phyloP scores from a whole-genome alignment of 2,113 vertebrate genomes.

The Tretioscincus oriximinensis region DNA sequence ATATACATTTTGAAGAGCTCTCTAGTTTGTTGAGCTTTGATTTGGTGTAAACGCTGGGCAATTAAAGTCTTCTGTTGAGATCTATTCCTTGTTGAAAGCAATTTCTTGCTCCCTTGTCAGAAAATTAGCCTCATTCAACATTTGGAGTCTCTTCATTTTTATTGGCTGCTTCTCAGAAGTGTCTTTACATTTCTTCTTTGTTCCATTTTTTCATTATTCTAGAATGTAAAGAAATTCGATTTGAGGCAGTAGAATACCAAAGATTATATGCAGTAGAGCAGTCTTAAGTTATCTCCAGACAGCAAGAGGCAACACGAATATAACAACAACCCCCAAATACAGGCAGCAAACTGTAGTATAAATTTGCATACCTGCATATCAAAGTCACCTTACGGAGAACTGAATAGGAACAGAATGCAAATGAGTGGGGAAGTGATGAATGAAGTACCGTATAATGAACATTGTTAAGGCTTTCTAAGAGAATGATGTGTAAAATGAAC shows the following conservation, averaged over 20 bases:
- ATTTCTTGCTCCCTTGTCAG: background rate
- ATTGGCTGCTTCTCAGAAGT: background rate
- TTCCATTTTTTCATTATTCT: background rate
- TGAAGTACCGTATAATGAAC: too few relatives aligned
- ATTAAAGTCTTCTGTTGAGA: background rate
- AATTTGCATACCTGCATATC: too few relatives aligned
- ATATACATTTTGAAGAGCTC: background rate
- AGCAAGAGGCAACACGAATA: background rate
- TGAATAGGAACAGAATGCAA: too few relatives aligned
- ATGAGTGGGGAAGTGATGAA: too few relatives aligned
- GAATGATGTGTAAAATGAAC: too few relatives aligned
- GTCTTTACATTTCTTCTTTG: background rate
- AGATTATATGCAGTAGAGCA: background rate
- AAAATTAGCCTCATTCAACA: background rate
- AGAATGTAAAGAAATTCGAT: background rate
- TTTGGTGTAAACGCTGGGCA: background rate
- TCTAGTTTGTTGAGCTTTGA: background rate
- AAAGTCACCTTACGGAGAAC: too few relatives aligned
- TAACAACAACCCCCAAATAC: background rate
- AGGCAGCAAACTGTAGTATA: too few relatives aligned
- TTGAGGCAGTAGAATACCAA: background rate
- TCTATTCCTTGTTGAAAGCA: slow-evolving; percentile 8
- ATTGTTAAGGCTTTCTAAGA: too few relatives aligned
- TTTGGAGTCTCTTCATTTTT: background rate
- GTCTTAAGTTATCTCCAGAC: background rate